Percentiles rank a stretch among this genome's conserved stretches.
These are phyloP conservation scores for Gnatocerus cornutus DNA, from an alignment of 2,888 invertebrate species.

Conservation along the genomic window DNA sequence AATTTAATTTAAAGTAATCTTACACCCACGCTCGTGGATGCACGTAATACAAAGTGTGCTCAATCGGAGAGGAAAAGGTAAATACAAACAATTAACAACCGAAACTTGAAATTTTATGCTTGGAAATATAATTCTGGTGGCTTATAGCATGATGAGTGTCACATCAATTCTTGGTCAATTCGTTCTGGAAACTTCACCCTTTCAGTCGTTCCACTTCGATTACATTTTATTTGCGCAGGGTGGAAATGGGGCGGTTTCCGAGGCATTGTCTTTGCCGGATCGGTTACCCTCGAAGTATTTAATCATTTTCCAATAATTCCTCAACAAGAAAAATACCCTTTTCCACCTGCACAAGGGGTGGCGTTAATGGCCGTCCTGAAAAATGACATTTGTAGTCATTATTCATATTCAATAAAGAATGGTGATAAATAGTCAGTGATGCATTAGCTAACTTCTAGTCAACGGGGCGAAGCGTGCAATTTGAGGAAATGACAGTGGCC, in stretches of 20 bases:
- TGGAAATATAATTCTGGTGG: too few species aligned
- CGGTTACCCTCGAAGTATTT: conserved; percentile 54
- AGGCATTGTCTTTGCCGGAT: conserved; percentile 53
- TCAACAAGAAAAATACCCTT: conserved; percentile 23
- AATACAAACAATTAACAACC: too few species aligned
- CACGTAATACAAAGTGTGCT: background rate
- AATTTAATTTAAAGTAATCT: conserved; percentile 35
- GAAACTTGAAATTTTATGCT: too few species aligned
- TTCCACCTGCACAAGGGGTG: conserved; percentile 25
- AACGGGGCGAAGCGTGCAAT: conserved; percentile 52
- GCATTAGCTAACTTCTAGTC: conserved; percentile 27
- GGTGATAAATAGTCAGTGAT: conserved; percentile 55
- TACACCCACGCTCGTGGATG: background rate
- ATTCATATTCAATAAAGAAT: conserved; percentile 58
- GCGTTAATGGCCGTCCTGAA: conserved; percentile 53
- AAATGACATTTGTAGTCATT: conserved; percentile 59
- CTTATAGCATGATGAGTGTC: background rate
- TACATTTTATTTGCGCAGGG: conserved; percentile 26
- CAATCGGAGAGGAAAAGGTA: background rate
- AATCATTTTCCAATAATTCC: conserved; percentile 57
- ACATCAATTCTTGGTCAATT: conserved; percentile 14
- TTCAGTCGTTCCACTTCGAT: conserved; percentile 18
- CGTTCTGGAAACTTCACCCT: conserved; percentile 7
- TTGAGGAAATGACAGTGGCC: conserved; percentile 56
- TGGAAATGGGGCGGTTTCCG: conserved; percentile 16